Evolutionary conservation across 2,888 invertebrate genomes (phyloP), one percentile per base, ranked within the genome.

Genomic region (Chrysolina haemoptera): DNA sequence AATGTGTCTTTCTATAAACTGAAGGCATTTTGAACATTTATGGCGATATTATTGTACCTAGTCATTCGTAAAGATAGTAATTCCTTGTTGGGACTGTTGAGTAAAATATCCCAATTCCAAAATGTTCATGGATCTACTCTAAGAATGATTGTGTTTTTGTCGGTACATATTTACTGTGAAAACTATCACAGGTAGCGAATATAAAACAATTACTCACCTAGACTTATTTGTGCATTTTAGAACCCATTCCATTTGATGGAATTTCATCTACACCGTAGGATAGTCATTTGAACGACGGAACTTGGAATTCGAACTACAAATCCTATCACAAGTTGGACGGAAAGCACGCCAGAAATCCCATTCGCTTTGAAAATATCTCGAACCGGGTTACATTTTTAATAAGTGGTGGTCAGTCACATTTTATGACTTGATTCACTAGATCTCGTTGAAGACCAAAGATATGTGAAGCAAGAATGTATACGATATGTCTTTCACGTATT

Each of bases 341-440:
- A 18, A 16, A 50, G 50, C 18, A 50, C n/a, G 50, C 18, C 16
- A 50, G 50, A 59, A 27, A 59, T 59, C 27, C n/a, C n/a, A 59
- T 16, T 59, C 59, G n/a, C 59, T 16, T 59, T 16, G n/a, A 16
- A 59, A 27, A 59, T 27, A 4, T 59, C 27, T 27, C 14, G 59
- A 14, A n/a, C n/a, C n/a, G 10, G 27, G 27, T 27, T 27, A 27
- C 59, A 59, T 59, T 59, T 59, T 59, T 27, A 59, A n/a, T n/a
- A 14, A 27, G 12, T 27, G 27, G 12, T 59, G 55, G 20, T 27
- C 18, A 50, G 20, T 27, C 18, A 50, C 50, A 50, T 50, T 50
- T 50, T 50, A 50, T 50, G 27, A 59, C 27, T 59, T 59, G 59
- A 27, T 55, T 14, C 4, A 55, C 55, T 59, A 59, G 22, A 59